These are phyloP conservation scores for Antheraea assamensis DNA, from an alignment of 2,888 invertebrate genomes.

Conservation along the genomic window DNA sequence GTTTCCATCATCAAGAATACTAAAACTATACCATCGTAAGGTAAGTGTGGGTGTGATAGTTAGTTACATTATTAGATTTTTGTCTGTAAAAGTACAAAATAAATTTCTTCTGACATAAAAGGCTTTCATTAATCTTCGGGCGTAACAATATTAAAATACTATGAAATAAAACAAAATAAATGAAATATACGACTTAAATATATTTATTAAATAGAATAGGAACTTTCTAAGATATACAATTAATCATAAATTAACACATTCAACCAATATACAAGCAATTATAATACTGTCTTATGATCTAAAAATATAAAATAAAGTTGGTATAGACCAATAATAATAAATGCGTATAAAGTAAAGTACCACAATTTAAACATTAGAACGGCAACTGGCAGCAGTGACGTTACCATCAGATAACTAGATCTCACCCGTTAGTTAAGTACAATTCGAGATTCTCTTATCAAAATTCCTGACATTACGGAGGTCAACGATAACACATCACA, in stretches of 20 bases:
- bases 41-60: too few relatives aligned
- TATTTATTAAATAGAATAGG: conserved; percentile 43
- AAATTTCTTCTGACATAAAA: not conserved
- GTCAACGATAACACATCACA: conserved; percentile 37
- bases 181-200: conserved; percentile 29
- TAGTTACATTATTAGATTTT: too few relatives aligned
- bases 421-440: conserved; percentile 34
- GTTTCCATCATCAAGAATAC: too few relatives aligned
- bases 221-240: conserved; percentile 34
- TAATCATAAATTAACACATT: conserved; percentile 11
- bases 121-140: not conserved
- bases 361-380: not conserved
- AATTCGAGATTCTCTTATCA: conserved; percentile 39
- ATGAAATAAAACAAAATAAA: conserved; percentile 22
- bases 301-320: conserved; percentile 4
- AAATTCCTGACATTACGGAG: conserved; percentile 38
- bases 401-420: conserved; percentile 26
- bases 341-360: conserved; percentile 5
- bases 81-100: too few relatives aligned
- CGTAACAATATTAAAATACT: too few relatives aligned
- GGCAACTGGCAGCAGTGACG: conserved; percentile 17
- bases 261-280: conserved; percentile 3
- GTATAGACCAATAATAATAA: conserved; percentile 13
- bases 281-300: conserved; percentile 20
- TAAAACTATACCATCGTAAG: too few relatives aligned